Evolutionary conservation across 2,113 vertebrate genomes (phyloP).

Genomic region (Thymallus thymallus): DNA sequence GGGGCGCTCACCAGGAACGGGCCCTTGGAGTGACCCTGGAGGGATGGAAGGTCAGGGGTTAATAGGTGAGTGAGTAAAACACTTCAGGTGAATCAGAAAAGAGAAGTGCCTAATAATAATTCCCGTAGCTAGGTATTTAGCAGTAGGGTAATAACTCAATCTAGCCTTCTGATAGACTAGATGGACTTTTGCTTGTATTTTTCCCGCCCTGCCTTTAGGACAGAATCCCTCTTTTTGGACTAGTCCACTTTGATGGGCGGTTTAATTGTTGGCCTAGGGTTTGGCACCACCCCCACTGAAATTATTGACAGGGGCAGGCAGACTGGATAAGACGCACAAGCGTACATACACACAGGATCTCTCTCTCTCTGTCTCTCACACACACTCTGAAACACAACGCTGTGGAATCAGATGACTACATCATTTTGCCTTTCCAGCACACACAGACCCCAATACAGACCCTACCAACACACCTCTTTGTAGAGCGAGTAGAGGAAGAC

Average conservation of each 20-base stretch:
- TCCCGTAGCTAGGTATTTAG: no score
- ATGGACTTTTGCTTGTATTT: background rate
- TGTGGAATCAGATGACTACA: slow-evolving; percentile 81
- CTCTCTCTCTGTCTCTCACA: background rate
- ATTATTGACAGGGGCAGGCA: slow-evolving; percentile 39
- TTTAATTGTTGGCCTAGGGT: slow-evolving; percentile 54
- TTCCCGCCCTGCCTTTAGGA: slow-evolving; percentile 60
- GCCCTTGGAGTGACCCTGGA: slow-evolving; percentile 94
- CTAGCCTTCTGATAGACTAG: background rate
- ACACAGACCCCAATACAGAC: background rate
- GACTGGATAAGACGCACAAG: slow-evolving; percentile 37
- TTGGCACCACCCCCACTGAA: slow-evolving; percentile 33
- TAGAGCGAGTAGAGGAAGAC: slow-evolving; percentile 96
- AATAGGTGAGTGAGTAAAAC: background rate
- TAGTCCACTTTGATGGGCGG: slow-evolving; percentile 55
- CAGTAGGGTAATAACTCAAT: background rate
- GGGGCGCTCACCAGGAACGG: slow-evolving; percentile 97
- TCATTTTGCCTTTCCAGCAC: background rate
- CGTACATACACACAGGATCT: background rate
- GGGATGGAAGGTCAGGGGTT: background rate
- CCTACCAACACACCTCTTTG: slow-evolving; percentile 81
- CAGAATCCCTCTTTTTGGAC: slow-evolving; percentile 45
- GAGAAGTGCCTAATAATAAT: background rate
- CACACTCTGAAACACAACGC: slow-evolving; percentile 77
- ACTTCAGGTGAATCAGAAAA: no score